phyloP scores from a whole-genome alignment of 2,888 invertebrate species.

The Carcina quercana region DNA sequence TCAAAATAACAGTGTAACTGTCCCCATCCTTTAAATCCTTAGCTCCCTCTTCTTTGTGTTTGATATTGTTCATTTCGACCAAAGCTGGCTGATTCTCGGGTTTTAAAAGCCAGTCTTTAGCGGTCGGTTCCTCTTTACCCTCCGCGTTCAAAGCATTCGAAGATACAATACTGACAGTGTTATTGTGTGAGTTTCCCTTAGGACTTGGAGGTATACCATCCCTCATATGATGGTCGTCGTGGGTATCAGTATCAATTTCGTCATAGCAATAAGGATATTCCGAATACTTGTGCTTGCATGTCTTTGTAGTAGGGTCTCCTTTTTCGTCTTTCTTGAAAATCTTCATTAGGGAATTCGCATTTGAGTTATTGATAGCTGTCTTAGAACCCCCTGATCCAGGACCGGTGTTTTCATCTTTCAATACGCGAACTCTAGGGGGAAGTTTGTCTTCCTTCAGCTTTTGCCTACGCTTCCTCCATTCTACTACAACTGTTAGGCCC shows the following conservation, averaged over 20 bases:
- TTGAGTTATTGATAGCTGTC: slow-evolving; percentile 58
- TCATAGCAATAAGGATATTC: slow-evolving; percentile 92
- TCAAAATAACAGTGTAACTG: slow-evolving; percentile 85
- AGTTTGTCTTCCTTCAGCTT: slow-evolving; percentile 78
- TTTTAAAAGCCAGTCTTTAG: slow-evolving; percentile 60
- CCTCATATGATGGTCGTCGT: slow-evolving; percentile 75
- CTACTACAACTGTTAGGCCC: slow-evolving; percentile 83
- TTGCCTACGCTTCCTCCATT: slow-evolving; percentile 85
- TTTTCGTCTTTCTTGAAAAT: slow-evolving; percentile 62
- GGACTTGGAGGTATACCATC: slow-evolving; percentile 61
- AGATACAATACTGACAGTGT: slow-evolving; percentile 64
- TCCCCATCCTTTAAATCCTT: slow-evolving; percentile 76
- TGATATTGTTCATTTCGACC: slow-evolving; percentile 66
- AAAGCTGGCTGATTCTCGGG: slow-evolving; percentile 44
- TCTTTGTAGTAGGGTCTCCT: slow-evolving; percentile 72
- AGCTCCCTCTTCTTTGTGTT: slow-evolving; percentile 54
- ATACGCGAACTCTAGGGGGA: slow-evolving; percentile 81
- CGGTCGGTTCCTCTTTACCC: slow-evolving; percentile 50
- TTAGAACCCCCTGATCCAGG: slow-evolving; percentile 51
- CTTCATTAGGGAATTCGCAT: slow-evolving; percentile 52
- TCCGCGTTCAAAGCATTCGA: slow-evolving; percentile 56
- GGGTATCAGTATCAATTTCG: slow-evolving; percentile 84
- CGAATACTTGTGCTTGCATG: slow-evolving; percentile 92
- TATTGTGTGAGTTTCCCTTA: slow-evolving; percentile 60
- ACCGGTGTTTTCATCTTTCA: slow-evolving; percentile 78